Percentiles rank a stretch among this genome's conserved stretches.
Conservation (phyloP, 2,113 vertebrate species). For the Plecotus auritus region DNA sequence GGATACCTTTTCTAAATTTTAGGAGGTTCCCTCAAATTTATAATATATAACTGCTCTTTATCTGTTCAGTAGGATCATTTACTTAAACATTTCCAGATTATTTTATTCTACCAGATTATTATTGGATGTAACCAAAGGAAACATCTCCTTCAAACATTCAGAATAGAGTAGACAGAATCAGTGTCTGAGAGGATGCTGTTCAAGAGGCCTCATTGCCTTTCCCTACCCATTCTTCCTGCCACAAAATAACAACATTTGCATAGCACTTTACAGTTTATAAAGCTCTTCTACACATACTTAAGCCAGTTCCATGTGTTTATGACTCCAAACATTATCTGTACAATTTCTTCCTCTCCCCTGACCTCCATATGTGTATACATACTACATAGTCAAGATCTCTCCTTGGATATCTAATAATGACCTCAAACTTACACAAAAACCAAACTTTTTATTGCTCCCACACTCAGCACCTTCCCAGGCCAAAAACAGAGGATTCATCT, state of each 20-base stretch:
- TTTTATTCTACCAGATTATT: neutral
- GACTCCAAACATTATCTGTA: neutral
- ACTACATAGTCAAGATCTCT: neutral
- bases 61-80: neutral
- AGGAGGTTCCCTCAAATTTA: neutral
- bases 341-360: neutral
- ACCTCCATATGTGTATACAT: neutral
- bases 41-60: neutral
- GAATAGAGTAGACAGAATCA: neutral
- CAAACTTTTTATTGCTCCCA: neutral
- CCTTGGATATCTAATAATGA: neutral
- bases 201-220: neutral
- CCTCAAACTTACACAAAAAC: neutral
- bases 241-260: neutral
- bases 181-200: neutral
- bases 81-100: neutral
- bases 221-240: neutral
- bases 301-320: neutral
- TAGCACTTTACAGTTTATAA: neutral
- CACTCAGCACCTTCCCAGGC: neutral
- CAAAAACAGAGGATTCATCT: neutral
- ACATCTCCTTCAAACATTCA: neutral
- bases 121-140: neutral
- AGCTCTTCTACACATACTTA: neutral
- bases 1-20: constrained; percentile 2